phyloP scores from a whole-genome alignment of 2,797 vertebrate species.

The Garrulus glandarius region DNA sequence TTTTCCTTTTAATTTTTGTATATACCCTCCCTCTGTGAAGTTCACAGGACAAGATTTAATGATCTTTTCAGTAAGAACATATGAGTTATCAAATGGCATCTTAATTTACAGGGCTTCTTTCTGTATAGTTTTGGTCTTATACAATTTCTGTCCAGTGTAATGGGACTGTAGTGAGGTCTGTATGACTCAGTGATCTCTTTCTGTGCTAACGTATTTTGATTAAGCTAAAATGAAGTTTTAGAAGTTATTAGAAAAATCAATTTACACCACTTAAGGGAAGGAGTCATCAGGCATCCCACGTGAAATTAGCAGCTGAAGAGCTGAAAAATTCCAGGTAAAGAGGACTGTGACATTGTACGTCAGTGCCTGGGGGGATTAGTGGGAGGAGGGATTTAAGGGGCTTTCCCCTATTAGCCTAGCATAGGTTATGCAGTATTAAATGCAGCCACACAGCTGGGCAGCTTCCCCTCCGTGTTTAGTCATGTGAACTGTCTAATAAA shows the following conservation, averaged over 20 bases:
- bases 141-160: not conserved
- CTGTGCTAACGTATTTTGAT: not conserved
- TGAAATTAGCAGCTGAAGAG: not conserved
- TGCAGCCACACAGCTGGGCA: not conserved
- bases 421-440: not conserved
- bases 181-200: not conserved
- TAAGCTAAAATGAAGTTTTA: not conserved
- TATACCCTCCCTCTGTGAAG: not conserved
- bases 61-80: not conserved
- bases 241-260: not conserved
- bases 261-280: not conserved
- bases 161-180: not conserved
- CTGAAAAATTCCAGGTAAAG: not conserved
- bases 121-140: not conserved
- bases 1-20: not conserved
- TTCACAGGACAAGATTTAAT: not conserved
- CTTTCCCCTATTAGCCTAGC: not conserved
- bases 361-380: not conserved
- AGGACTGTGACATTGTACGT: not conserved
- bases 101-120: not conserved
- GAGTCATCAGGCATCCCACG: rapidly evolving
- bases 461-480: not conserved
- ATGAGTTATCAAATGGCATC: not conserved
- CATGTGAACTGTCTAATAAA: not conserved
- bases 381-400: not conserved